These are phyloP conservation scores for Choristoneura fumiferana DNA, from an alignment of 1,140 invertebrate genomes.

Conservation along the genomic window DNA sequence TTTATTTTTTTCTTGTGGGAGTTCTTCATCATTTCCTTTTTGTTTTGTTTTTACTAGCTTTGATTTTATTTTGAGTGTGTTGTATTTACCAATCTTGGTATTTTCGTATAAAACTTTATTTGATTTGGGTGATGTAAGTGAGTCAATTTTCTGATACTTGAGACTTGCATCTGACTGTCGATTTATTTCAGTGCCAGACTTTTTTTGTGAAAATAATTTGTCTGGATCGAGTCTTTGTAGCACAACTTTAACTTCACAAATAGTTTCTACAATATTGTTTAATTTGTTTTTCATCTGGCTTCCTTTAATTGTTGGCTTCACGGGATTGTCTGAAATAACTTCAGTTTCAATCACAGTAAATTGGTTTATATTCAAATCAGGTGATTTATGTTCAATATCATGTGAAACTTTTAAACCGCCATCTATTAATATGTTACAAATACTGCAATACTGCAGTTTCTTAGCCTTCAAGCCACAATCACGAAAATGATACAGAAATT, in stretches of 20 bases:
- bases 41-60: no score
- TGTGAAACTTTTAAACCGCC: constrained; percentile 31
- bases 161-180: no score
- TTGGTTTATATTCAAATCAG: constrained; percentile 23
- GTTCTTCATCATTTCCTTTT: no score
- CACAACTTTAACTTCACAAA: background rate
- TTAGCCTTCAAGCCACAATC: constrained; percentile 31
- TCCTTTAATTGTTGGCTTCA: background rate
- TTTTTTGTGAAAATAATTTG: no score
- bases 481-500: constrained; percentile 34
- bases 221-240: background rate
- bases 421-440: constrained; percentile 48
- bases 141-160: no score
- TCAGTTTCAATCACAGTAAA: constrained; percentile 34
- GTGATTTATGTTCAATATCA: constrained; percentile 30
- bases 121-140: no score
- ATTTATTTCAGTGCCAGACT: no score
- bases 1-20: background rate
- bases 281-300: background rate
- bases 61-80: no score
- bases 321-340: constrained; percentile 17
- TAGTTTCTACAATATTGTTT: background rate
- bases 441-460: constrained; percentile 38
- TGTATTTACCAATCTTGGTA: no score
- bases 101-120: no score